Conservation (phyloP, 2,113 vertebrate species). For the Seriola aureovittata region DNA sequence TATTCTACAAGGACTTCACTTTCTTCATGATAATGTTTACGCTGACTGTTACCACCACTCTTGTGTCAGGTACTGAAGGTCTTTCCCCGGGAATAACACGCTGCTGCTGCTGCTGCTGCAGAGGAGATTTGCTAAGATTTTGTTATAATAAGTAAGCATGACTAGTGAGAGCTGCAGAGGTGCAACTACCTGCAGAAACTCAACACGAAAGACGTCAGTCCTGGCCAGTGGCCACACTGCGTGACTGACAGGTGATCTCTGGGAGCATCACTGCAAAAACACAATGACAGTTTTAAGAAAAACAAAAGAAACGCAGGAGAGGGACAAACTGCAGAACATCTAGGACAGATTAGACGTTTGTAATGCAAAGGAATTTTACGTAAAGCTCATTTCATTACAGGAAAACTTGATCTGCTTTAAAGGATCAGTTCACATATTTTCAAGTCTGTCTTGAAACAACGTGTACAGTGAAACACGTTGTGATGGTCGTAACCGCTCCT, state of each 20-base stretch:
- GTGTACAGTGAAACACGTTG: no score
- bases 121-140: background rate
- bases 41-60: background rate
- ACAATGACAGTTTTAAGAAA: background rate
- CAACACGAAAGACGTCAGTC: background rate
- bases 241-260: conserved; percentile 23
- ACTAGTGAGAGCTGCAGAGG: background rate
- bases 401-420: no score
- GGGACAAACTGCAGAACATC: background rate
- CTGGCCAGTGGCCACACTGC: background rate
- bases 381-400: background rate
- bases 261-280: background rate
- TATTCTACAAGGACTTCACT: background rate
- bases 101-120: background rate
- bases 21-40: background rate
- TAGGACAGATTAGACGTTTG: background rate
- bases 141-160: background rate
- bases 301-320: background rate
- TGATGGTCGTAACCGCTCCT: no score
- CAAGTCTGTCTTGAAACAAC: no score
- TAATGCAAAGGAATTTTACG: background rate
- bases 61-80: background rate
- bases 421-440: no score
- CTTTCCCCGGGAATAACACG: background rate
- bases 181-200: background rate